Base-by-base conservation (phyloP, 92 coral and sea anemone genomes). In the Siderastrea radians region DNA sequence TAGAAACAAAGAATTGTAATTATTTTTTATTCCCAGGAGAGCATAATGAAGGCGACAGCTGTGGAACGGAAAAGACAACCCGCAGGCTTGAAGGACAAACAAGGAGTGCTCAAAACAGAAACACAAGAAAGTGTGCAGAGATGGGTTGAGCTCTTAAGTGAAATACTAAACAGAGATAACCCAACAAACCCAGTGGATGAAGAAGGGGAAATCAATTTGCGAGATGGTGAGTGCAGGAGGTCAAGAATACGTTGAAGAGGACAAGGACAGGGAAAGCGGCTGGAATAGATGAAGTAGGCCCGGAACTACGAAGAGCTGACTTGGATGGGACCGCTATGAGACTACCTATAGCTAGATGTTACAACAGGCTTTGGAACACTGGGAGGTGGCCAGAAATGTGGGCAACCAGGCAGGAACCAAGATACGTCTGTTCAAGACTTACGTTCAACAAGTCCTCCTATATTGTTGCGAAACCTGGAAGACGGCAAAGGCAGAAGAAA, bases 11-110 rank as follows among this genome's bases (percentile, higher is more conserved):
- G 38, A 26, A 26, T 0, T 26, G 38, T 0, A 26, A 26, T 26
- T 26, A 26, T 26, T 26, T 26, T 26, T 0, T 26, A 26, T 26
- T 26, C 38, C 38, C 38, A 26, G 38, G 0, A 26, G 0, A 26
- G 38, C 38, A 26, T 26, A 26, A 26, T 26, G 38, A 26, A 26
- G 38, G 0, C 38, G 0, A 26, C 38, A 26, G 38, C 38, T 26
- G 38, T 26, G 38, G 38, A 26, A 3, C 38, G 8, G 86, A 52
- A 15, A 53, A 44, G 57, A 10, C 64, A 74, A 84, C 52, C 14
- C 10, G n/a, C n/a, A 53, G 54, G 81, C 5, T 62, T n/a, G 44
- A 54, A 74, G 50, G 88, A 84, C 81, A 84, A 76, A 26, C 57
- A 74, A 49, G 73, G 11, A 64, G 57, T 59, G 68, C 51, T 70